Evolutionary conservation across 2,113 vertebrate species (phyloP).

Genomic region (Microcebus lehilahytsara): DNA sequence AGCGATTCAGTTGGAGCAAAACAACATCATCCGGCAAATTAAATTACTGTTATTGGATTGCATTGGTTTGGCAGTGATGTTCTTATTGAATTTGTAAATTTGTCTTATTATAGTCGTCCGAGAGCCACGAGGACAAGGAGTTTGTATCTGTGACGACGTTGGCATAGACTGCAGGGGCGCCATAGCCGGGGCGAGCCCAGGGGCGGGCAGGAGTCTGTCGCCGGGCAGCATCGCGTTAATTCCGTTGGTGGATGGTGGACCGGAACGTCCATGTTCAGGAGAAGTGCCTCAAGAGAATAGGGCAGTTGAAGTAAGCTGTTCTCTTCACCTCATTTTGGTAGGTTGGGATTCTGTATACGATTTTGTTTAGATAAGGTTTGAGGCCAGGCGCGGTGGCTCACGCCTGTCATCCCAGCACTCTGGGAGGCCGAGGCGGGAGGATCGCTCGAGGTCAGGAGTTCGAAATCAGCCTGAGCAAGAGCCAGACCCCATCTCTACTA

Average conservation of each 20-base stretch:
- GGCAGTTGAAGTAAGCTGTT: background rate
- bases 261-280: background rate
- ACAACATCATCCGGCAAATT: slow-evolving; percentile 40
- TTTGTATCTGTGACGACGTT: background rate
- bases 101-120: background rate
- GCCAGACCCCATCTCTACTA: too few species aligned
- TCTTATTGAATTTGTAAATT: slow-evolving; percentile 41
- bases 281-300: background rate
- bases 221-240: background rate
- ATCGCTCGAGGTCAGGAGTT: too few species aligned
- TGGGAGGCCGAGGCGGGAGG: too few species aligned
- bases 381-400: background rate
- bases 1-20: slow-evolving; percentile 28
- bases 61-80: slow-evolving; percentile 12
- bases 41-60: slow-evolving; percentile 36
- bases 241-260: background rate
- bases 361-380: background rate
- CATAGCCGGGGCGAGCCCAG: background rate
- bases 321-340: background rate
- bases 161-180: background rate
- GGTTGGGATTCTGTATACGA: background rate
- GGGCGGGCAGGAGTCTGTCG: background rate
- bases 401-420: too few species aligned
- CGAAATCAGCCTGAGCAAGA: too few species aligned
- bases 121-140: background rate